Evolutionary conservation across 2,113 vertebrate genomes (phyloP).

Genomic region (Oostethus manadensis): DNA sequence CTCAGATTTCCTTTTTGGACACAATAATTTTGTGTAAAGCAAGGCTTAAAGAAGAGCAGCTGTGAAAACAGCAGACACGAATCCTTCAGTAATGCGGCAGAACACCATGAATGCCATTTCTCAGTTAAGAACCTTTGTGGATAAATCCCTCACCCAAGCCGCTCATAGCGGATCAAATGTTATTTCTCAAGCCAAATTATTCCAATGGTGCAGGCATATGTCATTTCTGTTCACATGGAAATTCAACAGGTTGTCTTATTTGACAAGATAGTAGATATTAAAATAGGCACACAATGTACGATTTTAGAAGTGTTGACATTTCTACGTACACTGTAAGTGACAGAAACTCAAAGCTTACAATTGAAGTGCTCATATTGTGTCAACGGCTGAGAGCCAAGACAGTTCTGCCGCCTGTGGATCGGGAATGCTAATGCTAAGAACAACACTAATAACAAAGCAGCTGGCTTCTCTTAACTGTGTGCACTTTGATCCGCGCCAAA

Average conservation of each 20-base stretch:
- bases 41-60: constrained; percentile 54
- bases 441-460: no score
- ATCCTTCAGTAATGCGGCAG: constrained; percentile 45
- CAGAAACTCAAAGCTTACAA: no score
- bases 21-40: constrained; percentile 40
- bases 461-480: no score
- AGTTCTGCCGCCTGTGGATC: no score
- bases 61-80: constrained; percentile 69
- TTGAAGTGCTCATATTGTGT: no score
- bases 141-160: constrained; percentile 19
- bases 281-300: no score
- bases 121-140: constrained; percentile 35
- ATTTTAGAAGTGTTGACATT: no score
- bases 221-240: not conserved
- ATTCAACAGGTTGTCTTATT: not conserved
- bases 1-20: constrained; percentile 41
- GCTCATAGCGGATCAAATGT: constrained; percentile 37
- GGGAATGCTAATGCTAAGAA: no score
- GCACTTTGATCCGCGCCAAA: no score
- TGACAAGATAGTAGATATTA: not conserved
- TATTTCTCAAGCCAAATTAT: constrained; percentile 43
- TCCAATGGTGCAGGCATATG: not conserved
- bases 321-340: no score
- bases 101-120: constrained; percentile 48
- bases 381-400: no score